Percentiles rank a stretch among this genome's conserved stretches.
Evolutionary conservation across 2,113 vertebrate species (phyloP).

Genomic region (Casuarius casuarius): DNA sequence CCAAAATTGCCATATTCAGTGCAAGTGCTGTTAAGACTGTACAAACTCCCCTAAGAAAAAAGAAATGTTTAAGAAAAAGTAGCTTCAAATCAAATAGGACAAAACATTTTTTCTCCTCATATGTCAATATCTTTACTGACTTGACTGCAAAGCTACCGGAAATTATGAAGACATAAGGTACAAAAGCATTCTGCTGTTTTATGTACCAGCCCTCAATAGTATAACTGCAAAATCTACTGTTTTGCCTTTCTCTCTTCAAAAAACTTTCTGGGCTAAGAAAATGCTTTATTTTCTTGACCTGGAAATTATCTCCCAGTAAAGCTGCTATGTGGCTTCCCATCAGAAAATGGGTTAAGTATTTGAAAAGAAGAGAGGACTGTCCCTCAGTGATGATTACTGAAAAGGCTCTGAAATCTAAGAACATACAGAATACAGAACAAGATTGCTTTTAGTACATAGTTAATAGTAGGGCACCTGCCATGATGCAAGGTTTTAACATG

Average conservation of each 20-base stretch:
- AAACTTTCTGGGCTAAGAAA: neutral
- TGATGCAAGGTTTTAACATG: neutral
- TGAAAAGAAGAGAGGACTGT: neutral
- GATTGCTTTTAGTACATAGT: neutral
- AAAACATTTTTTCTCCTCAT: neutral
- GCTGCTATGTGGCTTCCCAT: neutral
- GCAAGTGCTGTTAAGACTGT: constrained; percentile 83
- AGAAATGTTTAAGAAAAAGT: neutral
- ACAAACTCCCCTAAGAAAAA: constrained; percentile 76
- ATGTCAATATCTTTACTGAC: neutral
- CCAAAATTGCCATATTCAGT: constrained; percentile 80
- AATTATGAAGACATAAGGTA: neutral
- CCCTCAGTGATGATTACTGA: neutral
- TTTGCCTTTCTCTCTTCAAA: neutral
- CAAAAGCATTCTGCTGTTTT: neutral
- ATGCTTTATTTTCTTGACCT: neutral
- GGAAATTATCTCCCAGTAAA: neutral
- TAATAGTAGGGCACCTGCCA: neutral
- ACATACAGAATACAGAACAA: neutral
- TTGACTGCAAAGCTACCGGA: neutral
- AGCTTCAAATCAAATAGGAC: neutral
- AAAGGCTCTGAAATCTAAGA: neutral
- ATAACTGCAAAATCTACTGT: neutral
- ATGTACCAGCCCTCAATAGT: neutral
- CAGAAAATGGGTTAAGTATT: neutral